Percentiles rank a stretch among this genome's conserved stretches.
These are phyloP conservation scores for Psococerastis gibbosa DNA, from an alignment of 2,888 invertebrate species.

Conservation along the genomic window DNA sequence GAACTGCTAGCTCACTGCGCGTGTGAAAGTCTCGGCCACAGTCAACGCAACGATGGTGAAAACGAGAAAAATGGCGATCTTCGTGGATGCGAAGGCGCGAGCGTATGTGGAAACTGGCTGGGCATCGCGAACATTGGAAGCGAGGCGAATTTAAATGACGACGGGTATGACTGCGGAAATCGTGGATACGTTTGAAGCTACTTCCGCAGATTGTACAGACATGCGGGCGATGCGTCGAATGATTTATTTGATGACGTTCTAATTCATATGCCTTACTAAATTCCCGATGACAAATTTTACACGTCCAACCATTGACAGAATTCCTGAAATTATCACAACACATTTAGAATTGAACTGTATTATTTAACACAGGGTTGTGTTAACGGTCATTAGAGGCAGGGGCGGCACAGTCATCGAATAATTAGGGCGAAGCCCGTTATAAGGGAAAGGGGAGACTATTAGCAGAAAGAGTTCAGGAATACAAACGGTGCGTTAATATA, in stretches of 20 bases:
- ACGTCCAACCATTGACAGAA: too few species aligned
- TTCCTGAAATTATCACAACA: too few species aligned
- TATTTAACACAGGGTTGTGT: too few species aligned
- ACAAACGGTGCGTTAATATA: too few species aligned
- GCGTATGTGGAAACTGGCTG: background rate
- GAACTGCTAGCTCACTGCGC: slow-evolving; percentile 14
- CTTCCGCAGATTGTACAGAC: background rate
- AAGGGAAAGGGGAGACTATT: too few species aligned
- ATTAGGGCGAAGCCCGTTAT: too few species aligned
- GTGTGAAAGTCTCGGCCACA: slow-evolving; percentile 15
- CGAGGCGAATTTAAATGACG: background rate
- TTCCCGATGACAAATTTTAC: background rate
- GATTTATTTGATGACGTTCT: background rate
- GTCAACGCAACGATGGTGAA: slow-evolving; percentile 9
- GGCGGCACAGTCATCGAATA: too few species aligned
- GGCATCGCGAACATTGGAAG: background rate
- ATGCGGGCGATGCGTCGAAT: slow-evolving; percentile 2
- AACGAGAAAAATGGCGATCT: background rate
- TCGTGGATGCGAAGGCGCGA: background rate
- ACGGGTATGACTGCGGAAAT: background rate
- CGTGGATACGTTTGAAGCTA: slow-evolving; percentile 1
- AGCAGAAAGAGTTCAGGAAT: too few species aligned
- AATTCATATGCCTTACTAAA: background rate
- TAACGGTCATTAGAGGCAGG: too few species aligned
- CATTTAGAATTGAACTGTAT: too few species aligned